Evolutionary conservation across 2,888 invertebrate genomes (phyloP), one percentile per base, ranked within the genome.

Genomic region (Dicyrtoma fusca): DNA sequence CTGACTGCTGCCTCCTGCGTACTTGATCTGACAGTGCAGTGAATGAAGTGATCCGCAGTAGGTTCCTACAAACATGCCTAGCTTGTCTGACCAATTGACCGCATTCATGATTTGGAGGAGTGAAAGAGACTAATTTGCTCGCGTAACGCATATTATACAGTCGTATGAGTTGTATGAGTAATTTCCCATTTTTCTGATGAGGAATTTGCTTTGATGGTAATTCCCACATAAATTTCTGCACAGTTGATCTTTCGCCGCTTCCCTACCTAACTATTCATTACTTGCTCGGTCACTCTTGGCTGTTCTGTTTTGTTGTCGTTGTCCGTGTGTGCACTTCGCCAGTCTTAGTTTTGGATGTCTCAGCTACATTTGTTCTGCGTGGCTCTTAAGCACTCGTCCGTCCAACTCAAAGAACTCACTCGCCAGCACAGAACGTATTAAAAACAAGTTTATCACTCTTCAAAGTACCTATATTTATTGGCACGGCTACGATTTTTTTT

Each of bases 41-140:
- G 11, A n/a, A 53, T 53, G 53, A 53, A 53, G 21, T 19, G 53
- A 53, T 53, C 17, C 21, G 21, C 21, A 19, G 34, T 34, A 34
- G 34, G 34, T 34, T 3, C 34, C 34, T 8, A 34, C 17, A 53
- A 53, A 19, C 21, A 19, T 34, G 53, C 21, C 11, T 8, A 21
- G 21, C 19, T 19, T 11, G 53, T 23, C n/a, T 53, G 53, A 53
- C 53, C 53, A 53, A 53, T 53, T 53, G 53, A 53, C 21, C 53
- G 53, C 53, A 53, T 53, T 53, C 53, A 19, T 53, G 53, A 53
- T 53, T 53, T 53, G 53, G 53, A 53, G 53, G 53, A 53, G 53
- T 53, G 53, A 53, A 53, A 53, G 53, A 53, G 21, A 53, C 53
- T 53, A 53, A 53, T 53, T 53, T 53, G 53, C 53, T 53, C 53